Percentiles rank a stretch among this genome's conserved stretches.
Conservation (phyloP, 92 coral and sea anemone genomes). For the Hydrozoanthus gracilis region DNA sequence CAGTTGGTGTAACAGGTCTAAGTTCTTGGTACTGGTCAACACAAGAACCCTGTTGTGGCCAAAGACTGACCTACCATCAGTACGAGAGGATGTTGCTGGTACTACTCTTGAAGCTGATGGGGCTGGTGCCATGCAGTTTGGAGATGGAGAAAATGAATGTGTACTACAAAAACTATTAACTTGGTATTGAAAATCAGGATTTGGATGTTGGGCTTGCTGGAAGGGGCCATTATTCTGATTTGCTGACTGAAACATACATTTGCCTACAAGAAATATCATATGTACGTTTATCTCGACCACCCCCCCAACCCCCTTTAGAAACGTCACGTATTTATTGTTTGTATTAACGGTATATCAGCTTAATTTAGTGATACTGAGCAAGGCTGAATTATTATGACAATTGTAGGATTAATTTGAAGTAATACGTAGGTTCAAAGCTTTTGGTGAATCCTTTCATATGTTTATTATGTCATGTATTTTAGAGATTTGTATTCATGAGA, state of each 20-base stretch:
- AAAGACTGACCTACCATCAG: slow-evolving; percentile 25
- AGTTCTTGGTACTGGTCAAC: slow-evolving; percentile 47
- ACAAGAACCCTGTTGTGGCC: slow-evolving; percentile 29
- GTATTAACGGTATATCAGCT: too few relatives aligned
- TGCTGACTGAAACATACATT: slow-evolving; percentile 17
- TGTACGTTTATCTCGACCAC: too few relatives aligned
- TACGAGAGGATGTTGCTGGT: slow-evolving; percentile 25
- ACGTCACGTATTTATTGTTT: too few relatives aligned
- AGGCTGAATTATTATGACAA: too few relatives aligned
- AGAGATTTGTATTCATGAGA: too few relatives aligned
- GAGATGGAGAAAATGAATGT: slow-evolving; percentile 14
- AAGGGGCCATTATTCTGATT: slow-evolving; percentile 31
- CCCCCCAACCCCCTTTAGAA: too few relatives aligned
- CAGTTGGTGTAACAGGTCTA: slow-evolving; percentile 45
- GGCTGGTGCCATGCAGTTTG: slow-evolving; percentile 25
- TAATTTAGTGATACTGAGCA: too few relatives aligned
- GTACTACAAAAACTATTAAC: slow-evolving; percentile 5
- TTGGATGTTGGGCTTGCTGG: slow-evolving; percentile 21
- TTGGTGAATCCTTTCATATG: too few relatives aligned
- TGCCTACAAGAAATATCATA: too few relatives aligned
- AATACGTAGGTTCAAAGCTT: too few relatives aligned
- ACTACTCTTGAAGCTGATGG: slow-evolving; percentile 21
- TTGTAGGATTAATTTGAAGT: too few relatives aligned
- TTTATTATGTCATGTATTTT: too few relatives aligned
- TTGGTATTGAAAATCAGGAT: slow-evolving; percentile 22